phyloP scores from a whole-genome alignment of 53 echinoderm and acorn worm genomes.

The Mesocentrotus franciscanus region DNA sequence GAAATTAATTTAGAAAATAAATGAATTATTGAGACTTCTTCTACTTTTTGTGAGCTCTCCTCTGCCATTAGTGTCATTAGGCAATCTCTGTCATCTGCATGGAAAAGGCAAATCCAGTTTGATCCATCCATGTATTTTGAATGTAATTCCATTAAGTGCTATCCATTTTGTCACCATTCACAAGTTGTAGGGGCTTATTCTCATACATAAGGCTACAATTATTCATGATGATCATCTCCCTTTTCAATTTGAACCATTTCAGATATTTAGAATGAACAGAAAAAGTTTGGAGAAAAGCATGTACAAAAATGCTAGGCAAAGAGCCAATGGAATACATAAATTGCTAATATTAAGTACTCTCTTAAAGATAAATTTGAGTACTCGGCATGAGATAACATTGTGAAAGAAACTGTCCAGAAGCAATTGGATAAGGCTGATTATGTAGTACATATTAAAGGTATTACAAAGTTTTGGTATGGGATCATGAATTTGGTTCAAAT shows the following conservation, averaged over 20 bases:
- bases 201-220: background rate
- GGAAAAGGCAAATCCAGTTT: background rate
- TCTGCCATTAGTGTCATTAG: background rate
- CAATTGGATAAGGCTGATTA: too few relatives aligned
- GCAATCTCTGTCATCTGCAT: background rate
- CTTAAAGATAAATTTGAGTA: too few relatives aligned
- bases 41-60: background rate
- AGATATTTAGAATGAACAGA: background rate
- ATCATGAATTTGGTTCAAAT: too few relatives aligned
- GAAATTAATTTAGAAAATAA: background rate
- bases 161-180: background rate
- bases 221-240: background rate
- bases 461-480: too few relatives aligned
- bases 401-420: too few relatives aligned
- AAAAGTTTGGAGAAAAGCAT: background rate
- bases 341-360: background rate
- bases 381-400: too few relatives aligned
- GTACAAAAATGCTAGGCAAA: background rate
- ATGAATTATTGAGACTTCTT: background rate
- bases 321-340: background rate
- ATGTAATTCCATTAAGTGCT: conserved; percentile 2
- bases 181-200: background rate
- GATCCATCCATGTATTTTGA: background rate
- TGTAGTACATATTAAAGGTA: too few relatives aligned
- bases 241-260: background rate